phyloP scores from a whole-genome alignment of 2,888 invertebrate genomes.

The Cylindroiulus punctatus region DNA sequence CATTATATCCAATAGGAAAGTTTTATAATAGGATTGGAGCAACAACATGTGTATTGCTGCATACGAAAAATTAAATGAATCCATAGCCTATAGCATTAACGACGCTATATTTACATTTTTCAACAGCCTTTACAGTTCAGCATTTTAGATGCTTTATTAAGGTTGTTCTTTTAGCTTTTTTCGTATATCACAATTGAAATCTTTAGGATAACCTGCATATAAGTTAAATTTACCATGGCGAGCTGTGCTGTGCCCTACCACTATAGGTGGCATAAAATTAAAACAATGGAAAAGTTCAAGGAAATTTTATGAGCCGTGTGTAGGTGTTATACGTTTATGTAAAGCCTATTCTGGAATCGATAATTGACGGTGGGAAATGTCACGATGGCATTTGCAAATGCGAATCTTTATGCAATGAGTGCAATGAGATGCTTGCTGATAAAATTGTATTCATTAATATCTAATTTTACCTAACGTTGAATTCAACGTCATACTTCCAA shows the following conservation, averaged over 20 bases:
- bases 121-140: neutral
- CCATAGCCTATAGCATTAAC: neutral
- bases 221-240: neutral
- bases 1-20: neutral
- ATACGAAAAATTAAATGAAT: neutral
- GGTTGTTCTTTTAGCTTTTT: neutral
- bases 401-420: neutral
- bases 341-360: neutral
- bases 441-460: neutral
- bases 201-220: neutral
- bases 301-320: neutral
- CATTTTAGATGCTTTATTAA: conserved; percentile 21
- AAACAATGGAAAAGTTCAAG: neutral
- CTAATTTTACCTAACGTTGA: neutral
- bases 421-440: neutral
- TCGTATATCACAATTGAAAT: neutral
- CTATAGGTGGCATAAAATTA: neutral
- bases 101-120: neutral
- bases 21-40: neutral
- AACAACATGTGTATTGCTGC: neutral
- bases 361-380: neutral
- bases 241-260: neutral
- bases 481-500: neutral
- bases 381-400: neutral
- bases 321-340: neutral